Base-by-base conservation (phyloP, 2,797 vertebrate species). In the Podarcis lilfordi region DNA sequence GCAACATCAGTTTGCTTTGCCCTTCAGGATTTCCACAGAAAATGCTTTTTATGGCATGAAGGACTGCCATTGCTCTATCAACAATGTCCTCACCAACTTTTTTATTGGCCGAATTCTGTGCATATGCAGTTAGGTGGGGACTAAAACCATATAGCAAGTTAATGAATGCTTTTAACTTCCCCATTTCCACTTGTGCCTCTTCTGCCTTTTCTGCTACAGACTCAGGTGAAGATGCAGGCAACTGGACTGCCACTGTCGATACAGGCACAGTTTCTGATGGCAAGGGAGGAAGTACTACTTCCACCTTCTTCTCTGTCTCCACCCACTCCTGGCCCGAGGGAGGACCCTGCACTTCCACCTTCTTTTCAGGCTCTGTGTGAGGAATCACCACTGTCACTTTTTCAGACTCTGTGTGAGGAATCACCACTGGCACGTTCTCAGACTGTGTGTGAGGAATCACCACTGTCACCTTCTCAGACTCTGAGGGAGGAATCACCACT, bases 71-170 rank as follows among this genome's bases (percentile, higher is more conserved):
- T 66, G 87, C 90, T 84, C 91, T 94, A 80, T 72, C n/a, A 86
- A 21, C 90, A 92, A 96, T 82, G 35, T 93, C 89, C 69, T 86
- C 40, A 68, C 88, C 89, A 29, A 89, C 80, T 40, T 88, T 88
- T 80, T 82, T 89, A 35, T 88, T 75, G 32, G 10, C 1, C 0
- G 25, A 29, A 21, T 72, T 79, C 78, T 91, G 5, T 11, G 91
- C 66, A 37, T 92, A 95, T 4, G 79, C 27, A 13, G 85, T 25
- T 84, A 95, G 85, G 1, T 90, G 89, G 80, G 35, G 90, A 78
- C 91, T 94, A 23, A 95, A 91, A 35, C 89, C 40, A 86, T 86
- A 92, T 2, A 95, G 90, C 68, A 82, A 64, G 45, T 93, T 92
- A 87, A 96, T 88, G 77, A 94, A 84, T 69, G 88, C 86, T 40